Evolutionary conservation across 23 tunicate species (phyloP).

Genomic region (Trididemnum clinides): DNA sequence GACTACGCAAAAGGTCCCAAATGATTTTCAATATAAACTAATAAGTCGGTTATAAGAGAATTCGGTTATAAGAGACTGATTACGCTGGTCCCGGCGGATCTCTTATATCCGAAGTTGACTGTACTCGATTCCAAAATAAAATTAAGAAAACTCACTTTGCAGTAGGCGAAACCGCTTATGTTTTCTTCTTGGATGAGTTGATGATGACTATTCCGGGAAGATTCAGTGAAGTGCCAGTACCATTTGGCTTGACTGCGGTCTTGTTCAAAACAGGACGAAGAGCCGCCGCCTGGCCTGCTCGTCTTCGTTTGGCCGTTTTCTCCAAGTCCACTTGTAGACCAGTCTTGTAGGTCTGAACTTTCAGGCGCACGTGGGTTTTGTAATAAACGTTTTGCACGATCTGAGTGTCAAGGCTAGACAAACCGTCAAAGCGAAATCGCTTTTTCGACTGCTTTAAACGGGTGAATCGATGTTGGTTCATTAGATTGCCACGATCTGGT

Average conservation of each 20-base stretch:
- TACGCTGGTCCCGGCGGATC: too few species aligned
- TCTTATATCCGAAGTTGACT: too few species aligned
- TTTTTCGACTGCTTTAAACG: neutral
- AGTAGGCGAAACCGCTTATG: too few species aligned
- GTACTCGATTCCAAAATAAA: too few species aligned
- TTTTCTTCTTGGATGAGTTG: too few species aligned
- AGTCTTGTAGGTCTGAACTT: slow-evolving; percentile 24
- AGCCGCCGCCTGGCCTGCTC: neutral
- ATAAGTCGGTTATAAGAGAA: too few species aligned
- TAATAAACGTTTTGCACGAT: neutral
- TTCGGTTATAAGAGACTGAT: too few species aligned
- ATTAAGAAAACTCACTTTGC: too few species aligned
- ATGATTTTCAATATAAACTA: too few species aligned
- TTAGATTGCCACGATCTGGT: neutral
- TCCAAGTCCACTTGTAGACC: slow-evolving; percentile 4
- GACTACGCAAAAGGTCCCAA: too few species aligned
- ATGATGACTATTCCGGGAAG: neutral
- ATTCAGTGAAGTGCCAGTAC: neutral
- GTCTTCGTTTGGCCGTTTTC: neutral
- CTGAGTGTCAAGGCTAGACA: slow-evolving; percentile 2
- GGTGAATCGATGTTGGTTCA: neutral
- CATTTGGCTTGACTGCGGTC: neutral
- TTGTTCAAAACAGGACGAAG: neutral
- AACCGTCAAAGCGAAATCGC: neutral
- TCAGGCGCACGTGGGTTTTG: slow-evolving; percentile 14